Base-by-base conservation (phyloP, 2,888 invertebrate species). In the Myopa testacea region DNA sequence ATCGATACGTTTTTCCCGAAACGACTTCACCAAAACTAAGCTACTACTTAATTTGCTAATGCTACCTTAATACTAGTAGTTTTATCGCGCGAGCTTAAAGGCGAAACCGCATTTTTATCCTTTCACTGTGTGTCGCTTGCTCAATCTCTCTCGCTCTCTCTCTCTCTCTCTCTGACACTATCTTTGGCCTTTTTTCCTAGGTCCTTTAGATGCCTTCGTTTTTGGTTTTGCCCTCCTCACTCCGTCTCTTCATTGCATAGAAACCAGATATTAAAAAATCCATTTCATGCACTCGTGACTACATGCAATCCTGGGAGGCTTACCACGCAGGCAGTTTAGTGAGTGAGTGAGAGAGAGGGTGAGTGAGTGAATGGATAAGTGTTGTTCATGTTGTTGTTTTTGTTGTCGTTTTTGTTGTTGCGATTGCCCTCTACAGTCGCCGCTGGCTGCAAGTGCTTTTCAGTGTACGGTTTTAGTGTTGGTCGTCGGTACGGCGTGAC, bases 401-500 rank as follows among this genome's bases (percentile, higher is more conserved):
- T 68, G n/a, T 45, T 68, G 68, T 16, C 50, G 45, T 60, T 60
- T n/a, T 10, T 60, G 26, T 26, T 60, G 26, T n/a, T 60, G 60
- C 38, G 38, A 26, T 26, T 26, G 26, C 26, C 26, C 26, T 26
- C 62, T 40, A 34, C 52, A 12, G 63, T n/a, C 4, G 71, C 69
- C 45, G 65, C 76, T 67, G 75, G 65, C 68, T 67, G 76, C 50
- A 69, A 75, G 75, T 75, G 75, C 69, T 75, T 75, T 75, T 69
- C 37, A 60, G 60, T 75, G 75, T 75, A 68, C 14, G n/a, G 34
- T 8, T 72, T 14, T 34, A 14, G 6, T 34, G 16, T 37, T 72
- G 5, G n/a, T 76, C 75, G 80, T 84, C 77, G 81, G 80, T 82
- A 12, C 75, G 26, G 34, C 40, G 34, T 69, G 69, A 75, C 69